phyloP scores from a whole-genome alignment of 23 tunicate genomes.

The Halocynthia aurantium region DNA sequence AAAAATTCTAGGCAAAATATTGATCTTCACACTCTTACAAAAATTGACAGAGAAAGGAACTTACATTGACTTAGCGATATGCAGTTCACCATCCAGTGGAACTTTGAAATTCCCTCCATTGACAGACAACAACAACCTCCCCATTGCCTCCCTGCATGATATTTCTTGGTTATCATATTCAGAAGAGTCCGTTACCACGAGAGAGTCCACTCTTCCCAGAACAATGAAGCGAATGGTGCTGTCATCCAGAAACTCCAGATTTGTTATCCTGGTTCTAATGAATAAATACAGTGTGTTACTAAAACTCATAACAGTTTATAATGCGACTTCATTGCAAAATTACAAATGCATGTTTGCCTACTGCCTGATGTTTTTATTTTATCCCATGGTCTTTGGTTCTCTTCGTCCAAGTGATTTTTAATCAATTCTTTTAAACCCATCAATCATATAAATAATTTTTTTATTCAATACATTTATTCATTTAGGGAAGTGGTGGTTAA shows the following conservation, averaged over 20 bases:
- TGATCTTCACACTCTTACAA: no score
- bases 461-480: no score
- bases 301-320: neutral
- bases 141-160: conserved; percentile 29
- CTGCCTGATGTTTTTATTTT: neutral
- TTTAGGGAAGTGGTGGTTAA: no score
- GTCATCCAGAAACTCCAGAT: neutral
- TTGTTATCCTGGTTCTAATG: conserved; percentile 10
- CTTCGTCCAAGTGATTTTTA: no score
- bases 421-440: no score
- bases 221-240: neutral
- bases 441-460: no score
- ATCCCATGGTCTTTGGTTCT: neutral
- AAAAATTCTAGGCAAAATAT: neutral
- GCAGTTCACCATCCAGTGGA: conserved; percentile 17
- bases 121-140: conserved; percentile 13
- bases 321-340: neutral
- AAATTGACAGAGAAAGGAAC: no score
- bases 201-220: neutral
- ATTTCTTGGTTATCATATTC: neutral
- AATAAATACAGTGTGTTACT: neutral
- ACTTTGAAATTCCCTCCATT: conserved; percentile 10
- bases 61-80: conserved; percentile 20
- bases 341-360: neutral
- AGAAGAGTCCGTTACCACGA: neutral